Evolutionary conservation across 2,888 invertebrate genomes (phyloP).

Genomic region (Lepidocyrtoides sp.): DNA sequence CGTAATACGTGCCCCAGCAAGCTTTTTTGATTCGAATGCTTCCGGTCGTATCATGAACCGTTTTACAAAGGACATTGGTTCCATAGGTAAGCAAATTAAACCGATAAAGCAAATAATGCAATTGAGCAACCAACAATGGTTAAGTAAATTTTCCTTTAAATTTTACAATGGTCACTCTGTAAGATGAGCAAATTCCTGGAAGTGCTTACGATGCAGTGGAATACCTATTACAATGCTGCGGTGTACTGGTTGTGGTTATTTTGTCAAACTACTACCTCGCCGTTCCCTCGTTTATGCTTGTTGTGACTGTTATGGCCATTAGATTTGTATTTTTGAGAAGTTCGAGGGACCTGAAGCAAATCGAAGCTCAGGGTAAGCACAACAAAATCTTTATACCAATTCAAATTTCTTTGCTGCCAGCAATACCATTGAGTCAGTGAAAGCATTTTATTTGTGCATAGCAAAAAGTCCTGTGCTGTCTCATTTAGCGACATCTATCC

Average conservation of each 20-base stretch:
- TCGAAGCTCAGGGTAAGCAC: too few relatives aligned
- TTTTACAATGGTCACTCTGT: not conserved
- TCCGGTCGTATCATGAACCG: constrained; percentile 88
- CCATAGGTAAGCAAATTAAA: constrained; percentile 34
- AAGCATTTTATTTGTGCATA: constrained; percentile 27
- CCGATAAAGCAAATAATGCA: too few relatives aligned
- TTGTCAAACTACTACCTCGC: constrained; percentile 87
- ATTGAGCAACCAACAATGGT: not conserved
- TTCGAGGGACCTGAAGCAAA: too few relatives aligned
- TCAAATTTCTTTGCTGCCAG: not conserved
- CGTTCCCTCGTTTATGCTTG: constrained; percentile 86
- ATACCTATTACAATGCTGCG: constrained; percentile 87
- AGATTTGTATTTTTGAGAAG: constrained; percentile 56
- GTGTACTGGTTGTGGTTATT: constrained; percentile 87
- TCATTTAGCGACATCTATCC: constrained; percentile 95
- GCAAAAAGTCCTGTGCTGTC: constrained; percentile 95
- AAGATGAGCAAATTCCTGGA: constrained; percentile 87
- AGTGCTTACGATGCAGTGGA: constrained; percentile 89
- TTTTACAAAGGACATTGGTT: constrained; percentile 94
- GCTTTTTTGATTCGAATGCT: constrained; percentile 52
- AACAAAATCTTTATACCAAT: not conserved
- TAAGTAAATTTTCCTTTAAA: not conserved
- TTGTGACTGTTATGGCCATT: constrained; percentile 86
- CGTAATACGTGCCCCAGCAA: not conserved
- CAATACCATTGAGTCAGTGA: not conserved